Base-by-base conservation (phyloP, 1,140 invertebrate species). In the Lordiphosa collinella region DNA sequence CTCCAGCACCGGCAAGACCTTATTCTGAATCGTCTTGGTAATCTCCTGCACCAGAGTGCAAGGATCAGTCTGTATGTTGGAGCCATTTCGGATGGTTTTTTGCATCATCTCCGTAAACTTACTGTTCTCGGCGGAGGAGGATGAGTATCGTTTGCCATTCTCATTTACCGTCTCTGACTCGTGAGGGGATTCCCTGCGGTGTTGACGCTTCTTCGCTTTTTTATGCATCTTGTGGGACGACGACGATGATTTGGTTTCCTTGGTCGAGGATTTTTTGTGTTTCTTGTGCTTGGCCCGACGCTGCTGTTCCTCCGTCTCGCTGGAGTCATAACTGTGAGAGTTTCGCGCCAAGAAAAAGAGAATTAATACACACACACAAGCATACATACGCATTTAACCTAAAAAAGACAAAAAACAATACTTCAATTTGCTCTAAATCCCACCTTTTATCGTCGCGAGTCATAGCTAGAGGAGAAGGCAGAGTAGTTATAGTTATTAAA, bases 1-100 rank as follows among this genome's bases (percentile, higher is more conserved):
- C 31, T 94, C 92, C 89, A 94, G 92, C 48, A 93, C 79, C 56
- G 79, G 86, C 64, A 85, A 31, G 11, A 84, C 73, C 49, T 88
- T 89, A 69, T 65, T 87, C 69, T 84, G 75, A 84, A 84, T 88
- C 32, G 59, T 89, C 57, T 84, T 90, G 58, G 54, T 84, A 29
- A 85, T 82, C 38, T 90, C 55, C 56, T 59, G 71, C 53, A 90
- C 69, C 12, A 75, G 54, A 50, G 80, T 88, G 34, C 73, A 67
- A 2, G 88, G 86, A 64, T 88, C 88, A 2, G 88, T 89, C 22
- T 75, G 69, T 6, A 87, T 48, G 47, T 80, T 60, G 1, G 68
- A 53, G 65, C 72, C 90, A 89, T 88, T 91, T 1, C 71, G 76
- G 13, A 49, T 72, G 2, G 62, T 56, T 25, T 72, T 84, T 49